Evolutionary conservation across 2,888 invertebrate genomes (phyloP), one percentile per base, ranked within the genome.

Genomic region (Epinotia ramella): DNA sequence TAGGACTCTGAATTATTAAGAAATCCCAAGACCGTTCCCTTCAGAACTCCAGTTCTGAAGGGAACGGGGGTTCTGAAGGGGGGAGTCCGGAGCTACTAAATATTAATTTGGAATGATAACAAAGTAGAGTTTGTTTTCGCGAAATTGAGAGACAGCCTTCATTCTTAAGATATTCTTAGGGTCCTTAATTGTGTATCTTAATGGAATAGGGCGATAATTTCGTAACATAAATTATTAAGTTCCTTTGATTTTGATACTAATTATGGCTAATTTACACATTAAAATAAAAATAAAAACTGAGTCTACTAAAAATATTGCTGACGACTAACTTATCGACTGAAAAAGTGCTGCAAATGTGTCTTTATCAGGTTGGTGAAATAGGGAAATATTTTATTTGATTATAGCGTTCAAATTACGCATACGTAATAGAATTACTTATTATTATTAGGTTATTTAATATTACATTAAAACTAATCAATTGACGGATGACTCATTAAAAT

Each of bases 101-200:
- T 75, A 75, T 75, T 75, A 66, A 75, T 75, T 56, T 66, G 28
- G 44, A 44, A 71, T 65, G 70, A 70, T 66, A 75, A 66, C 65
- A 71, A 71, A 66, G 62, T 66, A 49, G 53, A 60, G 28, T 69
- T 66, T 28, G 44, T 66, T 66, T 71, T 56, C 20, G 20, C 18
- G 60, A 53, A 65, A 66, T 75, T 70, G 70, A 68, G 67, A 53
- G 44, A 16, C 60, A 3, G 53, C 64, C 62, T 69, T 40, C 62
- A 62, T 71, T 76, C 44, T 66, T 60, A 13, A 66, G 64, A 12
- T 63, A 49, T 49, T 40, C 16, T 40, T 44, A 44, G 24, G 13
- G 40, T 4, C 16, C n/a, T 7, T 63, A 74, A 69, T 57, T 18
- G 63, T 24, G 16, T 63, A 63, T 20, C 28, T 64, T 70, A 60